Evolutionary conservation across 2,113 vertebrate species (phyloP).

Genomic region (Synodontis membranacea): DNA sequence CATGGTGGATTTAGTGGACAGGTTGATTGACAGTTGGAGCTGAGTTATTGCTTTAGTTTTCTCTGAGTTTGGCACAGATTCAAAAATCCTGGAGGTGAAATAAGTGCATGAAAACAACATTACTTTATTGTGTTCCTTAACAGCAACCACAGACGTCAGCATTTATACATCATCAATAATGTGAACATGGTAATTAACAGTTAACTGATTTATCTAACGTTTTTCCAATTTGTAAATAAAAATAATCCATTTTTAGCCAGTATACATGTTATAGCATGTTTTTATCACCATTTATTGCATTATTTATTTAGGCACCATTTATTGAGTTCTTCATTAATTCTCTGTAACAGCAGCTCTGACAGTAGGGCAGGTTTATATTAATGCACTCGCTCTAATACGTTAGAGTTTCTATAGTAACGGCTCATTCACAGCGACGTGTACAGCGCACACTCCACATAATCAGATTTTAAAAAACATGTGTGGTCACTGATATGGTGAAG

Average conservation of each 20-base stretch:
- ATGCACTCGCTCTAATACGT: no score
- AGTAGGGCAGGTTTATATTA: neutral
- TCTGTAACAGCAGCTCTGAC: neutral
- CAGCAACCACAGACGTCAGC: neutral
- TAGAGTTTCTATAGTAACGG: neutral
- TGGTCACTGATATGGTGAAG: neutral
- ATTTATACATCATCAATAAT: neutral
- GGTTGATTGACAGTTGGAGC: constrained; percentile 26
- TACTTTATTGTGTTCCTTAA: neutral
- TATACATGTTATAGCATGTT: neutral
- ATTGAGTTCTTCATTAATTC: no score
- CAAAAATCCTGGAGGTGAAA: neutral
- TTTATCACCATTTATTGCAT: neutral
- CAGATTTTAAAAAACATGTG: neutral
- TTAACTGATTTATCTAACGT: neutral
- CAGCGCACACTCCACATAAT: neutral
- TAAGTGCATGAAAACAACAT: neutral
- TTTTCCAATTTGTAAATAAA: no score
- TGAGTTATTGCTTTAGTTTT: neutral
- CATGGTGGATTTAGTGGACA: neutral
- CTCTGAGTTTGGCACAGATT: constrained; percentile 5
- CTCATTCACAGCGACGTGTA: neutral
- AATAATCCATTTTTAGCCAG: neutral
- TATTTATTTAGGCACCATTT: no score
- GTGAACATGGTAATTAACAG: neutral